Percentiles rank a stretch among this genome's conserved stretches.
These are phyloP conservation scores for Trachymyrmex septentrionalis DNA, from an alignment of 1,140 invertebrate species.

Conservation along the genomic window DNA sequence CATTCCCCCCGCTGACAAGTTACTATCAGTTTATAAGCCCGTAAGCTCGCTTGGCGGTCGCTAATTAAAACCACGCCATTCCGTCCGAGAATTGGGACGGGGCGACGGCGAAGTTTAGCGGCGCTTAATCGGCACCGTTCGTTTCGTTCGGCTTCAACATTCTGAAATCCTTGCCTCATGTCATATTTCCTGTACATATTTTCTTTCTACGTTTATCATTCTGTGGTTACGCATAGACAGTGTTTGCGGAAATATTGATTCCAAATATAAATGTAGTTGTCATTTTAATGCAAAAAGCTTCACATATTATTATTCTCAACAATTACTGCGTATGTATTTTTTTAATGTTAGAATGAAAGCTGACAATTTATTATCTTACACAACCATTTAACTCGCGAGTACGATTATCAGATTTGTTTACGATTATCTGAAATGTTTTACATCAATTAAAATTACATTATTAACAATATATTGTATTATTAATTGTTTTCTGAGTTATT, in stretches of 20 bases:
- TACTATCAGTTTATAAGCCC: constrained; percentile 56
- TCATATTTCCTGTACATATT: not conserved
- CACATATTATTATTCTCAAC: no score
- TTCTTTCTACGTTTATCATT: not conserved
- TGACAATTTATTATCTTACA: not conserved
- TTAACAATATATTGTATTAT: no score
- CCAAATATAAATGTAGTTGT: not conserved
- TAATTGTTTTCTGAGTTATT: no score
- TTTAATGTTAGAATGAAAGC: not conserved
- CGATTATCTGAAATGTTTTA: no score
- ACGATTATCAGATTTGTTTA: no score
- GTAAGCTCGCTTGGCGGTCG: constrained; percentile 39
- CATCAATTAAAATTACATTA: no score
- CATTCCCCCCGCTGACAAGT: constrained; percentile 32
- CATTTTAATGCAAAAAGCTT: not conserved
- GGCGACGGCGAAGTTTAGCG: not conserved
- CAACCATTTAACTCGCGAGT: no score
- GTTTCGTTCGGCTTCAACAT: constrained; percentile 9
- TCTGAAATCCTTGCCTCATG: not conserved
- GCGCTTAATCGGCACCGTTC: constrained; percentile 21
- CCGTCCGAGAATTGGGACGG: constrained; percentile 35
- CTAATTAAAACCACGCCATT: constrained; percentile 54
- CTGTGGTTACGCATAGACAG: not conserved
- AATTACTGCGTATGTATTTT: not conserved
- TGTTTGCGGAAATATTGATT: constrained; percentile 4